Evolutionary conservation across 2,113 vertebrate species (phyloP).

Genomic region (Melanocharis versteri): DNA sequence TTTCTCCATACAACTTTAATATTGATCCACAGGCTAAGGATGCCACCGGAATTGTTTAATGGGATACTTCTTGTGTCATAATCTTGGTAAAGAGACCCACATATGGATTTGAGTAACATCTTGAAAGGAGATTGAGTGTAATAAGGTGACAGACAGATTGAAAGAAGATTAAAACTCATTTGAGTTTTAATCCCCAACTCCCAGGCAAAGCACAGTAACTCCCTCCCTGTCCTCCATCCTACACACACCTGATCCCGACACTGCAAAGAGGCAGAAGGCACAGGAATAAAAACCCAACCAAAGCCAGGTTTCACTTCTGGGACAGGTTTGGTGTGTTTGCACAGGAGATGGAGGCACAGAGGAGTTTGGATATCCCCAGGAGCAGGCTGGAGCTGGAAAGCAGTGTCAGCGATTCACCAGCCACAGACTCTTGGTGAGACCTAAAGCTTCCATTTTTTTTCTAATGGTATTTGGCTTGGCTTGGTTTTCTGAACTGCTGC

Average conservation of each 20-base stretch:
- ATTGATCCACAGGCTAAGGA: background rate
- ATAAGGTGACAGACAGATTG: background rate
- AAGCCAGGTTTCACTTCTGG: background rate
- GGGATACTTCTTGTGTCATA: background rate
- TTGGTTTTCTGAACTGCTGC: constrained; percentile 28
- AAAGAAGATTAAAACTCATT: constrained; percentile 20
- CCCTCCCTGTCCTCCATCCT: background rate
- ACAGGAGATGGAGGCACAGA: background rate
- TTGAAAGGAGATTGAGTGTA: background rate
- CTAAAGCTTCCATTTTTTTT: background rate
- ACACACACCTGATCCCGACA: background rate
- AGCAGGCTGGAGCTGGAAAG: background rate
- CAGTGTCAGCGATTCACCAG: background rate
- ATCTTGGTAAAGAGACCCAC: background rate
- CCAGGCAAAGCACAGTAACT: background rate
- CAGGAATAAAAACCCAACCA: background rate
- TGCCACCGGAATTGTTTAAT: background rate
- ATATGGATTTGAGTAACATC: background rate
- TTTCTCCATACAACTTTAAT: background rate
- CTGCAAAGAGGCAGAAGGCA: background rate
- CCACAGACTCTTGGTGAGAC: background rate
- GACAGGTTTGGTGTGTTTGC: background rate
- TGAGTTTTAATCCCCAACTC: background rate
- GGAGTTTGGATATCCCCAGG: background rate
- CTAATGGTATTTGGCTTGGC: constrained; percentile 34